These are phyloP conservation scores for Tupaia chinensis DNA, from an alignment of 2,113 vertebrate genomes.

Conservation along the genomic window DNA sequence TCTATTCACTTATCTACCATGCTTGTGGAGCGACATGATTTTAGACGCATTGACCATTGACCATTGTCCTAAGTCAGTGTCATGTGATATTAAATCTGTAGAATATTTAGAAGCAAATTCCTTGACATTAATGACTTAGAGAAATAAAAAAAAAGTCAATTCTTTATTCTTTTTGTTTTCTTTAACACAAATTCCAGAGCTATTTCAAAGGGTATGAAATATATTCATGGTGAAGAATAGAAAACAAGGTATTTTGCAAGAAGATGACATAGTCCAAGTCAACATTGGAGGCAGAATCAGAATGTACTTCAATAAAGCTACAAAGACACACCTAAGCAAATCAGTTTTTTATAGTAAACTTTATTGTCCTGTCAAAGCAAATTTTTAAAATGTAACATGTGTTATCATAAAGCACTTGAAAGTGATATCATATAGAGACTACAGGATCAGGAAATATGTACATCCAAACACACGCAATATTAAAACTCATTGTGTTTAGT, in stretches of 20 bases:
- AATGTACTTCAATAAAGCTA: not conserved
- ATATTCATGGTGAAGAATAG: not conserved
- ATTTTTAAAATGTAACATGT: not conserved
- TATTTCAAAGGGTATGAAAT: not conserved
- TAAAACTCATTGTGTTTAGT: not conserved
- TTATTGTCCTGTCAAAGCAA: not conserved
- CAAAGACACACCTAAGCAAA: not conserved
- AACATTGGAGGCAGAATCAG: not conserved
- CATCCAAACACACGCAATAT: not conserved
- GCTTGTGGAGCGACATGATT: not conserved
- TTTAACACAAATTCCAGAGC: not conserved
- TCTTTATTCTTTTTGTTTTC: not conserved
- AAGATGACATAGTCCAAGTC: not conserved
- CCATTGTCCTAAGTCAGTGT: not conserved
- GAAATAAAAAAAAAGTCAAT: not conserved
- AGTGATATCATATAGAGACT: not conserved
- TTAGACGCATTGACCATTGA: not conserved
- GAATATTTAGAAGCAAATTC: not conserved
- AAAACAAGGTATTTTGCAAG: not conserved
- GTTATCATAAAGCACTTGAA: not conserved
- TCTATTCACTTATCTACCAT: not conserved
- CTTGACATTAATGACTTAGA: not conserved
- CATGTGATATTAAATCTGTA: not conserved
- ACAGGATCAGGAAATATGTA: not conserved
- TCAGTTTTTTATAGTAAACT: not conserved